Conservation (phyloP, 2,113 vertebrate genomes). For the Lanius collurio region DNA sequence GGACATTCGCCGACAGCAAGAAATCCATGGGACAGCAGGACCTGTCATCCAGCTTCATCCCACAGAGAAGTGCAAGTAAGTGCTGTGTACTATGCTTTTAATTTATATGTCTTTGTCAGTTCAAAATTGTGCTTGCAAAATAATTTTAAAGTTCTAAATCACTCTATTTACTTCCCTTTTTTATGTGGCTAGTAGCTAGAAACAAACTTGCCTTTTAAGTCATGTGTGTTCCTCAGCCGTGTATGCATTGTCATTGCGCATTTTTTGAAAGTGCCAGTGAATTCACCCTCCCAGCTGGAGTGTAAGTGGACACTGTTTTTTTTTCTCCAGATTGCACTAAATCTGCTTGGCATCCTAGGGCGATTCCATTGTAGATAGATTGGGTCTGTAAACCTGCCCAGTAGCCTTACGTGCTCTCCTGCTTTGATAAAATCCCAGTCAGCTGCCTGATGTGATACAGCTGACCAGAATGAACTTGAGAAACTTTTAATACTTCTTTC, state of each 20-base stretch:
- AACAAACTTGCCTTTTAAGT: background rate
- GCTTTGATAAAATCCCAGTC: background rate
- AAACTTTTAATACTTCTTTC: background rate
- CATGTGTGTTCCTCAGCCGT: accelerated
- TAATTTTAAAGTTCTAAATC: background rate
- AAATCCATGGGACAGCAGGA: conserved; percentile 73
- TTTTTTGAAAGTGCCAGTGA: background rate
- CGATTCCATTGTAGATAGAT: background rate
- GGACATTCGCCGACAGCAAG: conserved; percentile 73
- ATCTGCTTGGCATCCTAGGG: background rate
- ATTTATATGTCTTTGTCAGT: background rate
- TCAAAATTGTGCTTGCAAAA: background rate
- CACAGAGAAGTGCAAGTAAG: conserved; percentile 72
- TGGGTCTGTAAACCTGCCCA: background rate
- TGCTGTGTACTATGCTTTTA: background rate
- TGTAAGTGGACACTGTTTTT: background rate
- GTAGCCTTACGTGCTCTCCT: background rate
- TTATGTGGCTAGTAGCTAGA: background rate
- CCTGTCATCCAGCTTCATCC: conserved; percentile 56
- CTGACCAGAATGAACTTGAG: background rate
- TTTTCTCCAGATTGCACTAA: background rate
- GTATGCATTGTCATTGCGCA: accelerated
- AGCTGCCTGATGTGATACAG: background rate
- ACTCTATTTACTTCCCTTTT: background rate
- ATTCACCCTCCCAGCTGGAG: background rate